phyloP scores from a whole-genome alignment of 2,888 invertebrate species.

The Dynastes grantii region DNA sequence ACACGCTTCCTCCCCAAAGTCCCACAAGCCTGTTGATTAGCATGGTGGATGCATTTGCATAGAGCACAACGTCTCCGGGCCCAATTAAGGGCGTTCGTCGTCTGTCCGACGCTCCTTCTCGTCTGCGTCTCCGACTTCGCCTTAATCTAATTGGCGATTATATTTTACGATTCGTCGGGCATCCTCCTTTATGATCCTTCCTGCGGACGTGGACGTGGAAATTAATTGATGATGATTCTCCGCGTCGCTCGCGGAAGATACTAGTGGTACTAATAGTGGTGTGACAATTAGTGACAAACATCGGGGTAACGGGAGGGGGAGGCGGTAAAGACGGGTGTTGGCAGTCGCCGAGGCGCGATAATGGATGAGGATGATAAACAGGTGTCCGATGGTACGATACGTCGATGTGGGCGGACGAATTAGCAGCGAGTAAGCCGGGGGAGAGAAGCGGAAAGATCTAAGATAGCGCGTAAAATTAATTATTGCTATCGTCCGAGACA shows the following conservation, averaged over 20 bases:
- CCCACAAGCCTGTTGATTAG: slow-evolving; percentile 30
- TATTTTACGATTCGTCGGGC: slow-evolving; percentile 10
- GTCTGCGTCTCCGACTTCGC: background rate
- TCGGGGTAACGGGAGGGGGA: background rate
- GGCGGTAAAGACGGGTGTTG: background rate
- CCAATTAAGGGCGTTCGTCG: slow-evolving; percentile 26
- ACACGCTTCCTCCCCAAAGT: background rate
- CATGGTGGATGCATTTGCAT: slow-evolving; percentile 20
- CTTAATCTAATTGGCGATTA: slow-evolving; percentile 30
- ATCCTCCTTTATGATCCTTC: background rate
- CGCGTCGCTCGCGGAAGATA: background rate
- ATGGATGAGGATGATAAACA: no score
- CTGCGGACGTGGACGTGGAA: background rate
- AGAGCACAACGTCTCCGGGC: background rate
- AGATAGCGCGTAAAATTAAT: no score
- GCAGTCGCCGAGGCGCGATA: background rate
- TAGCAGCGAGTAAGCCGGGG: no score
- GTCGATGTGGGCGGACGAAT: no score
- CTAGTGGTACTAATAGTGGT: background rate
- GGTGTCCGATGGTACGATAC: no score
- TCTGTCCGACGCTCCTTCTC: background rate
- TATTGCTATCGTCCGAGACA: no score
- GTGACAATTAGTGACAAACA: background rate
- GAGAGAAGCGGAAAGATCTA: no score
- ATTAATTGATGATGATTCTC: background rate